Evolutionary conservation across 2,797 vertebrate species (phyloP).

Genomic region (Falco novaeseelandiae): DNA sequence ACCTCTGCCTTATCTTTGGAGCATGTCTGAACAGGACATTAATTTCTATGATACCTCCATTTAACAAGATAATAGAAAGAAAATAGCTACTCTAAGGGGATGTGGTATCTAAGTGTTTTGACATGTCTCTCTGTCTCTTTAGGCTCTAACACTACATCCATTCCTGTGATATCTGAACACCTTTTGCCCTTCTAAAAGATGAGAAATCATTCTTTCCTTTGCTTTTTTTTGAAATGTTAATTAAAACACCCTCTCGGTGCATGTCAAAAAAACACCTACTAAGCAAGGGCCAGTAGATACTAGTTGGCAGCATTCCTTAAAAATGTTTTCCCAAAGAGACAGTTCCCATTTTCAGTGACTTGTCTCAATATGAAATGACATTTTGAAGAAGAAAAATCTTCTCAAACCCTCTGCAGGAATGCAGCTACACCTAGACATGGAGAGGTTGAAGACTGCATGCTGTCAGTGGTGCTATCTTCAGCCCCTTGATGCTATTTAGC

Average conservation of each 20-base stretch:
- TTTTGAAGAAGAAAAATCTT: not conserved
- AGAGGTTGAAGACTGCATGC: not conserved
- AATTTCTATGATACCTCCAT: not conserved
- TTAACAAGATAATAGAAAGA: not conserved
- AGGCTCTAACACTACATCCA: not conserved
- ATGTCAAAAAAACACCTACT: constrained; percentile 17
- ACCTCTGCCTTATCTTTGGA: not conserved
- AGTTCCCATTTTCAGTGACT: not conserved
- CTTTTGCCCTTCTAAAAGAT: constrained; percentile 20
- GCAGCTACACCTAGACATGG: rapidly evolving
- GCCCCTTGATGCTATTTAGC: not conserved
- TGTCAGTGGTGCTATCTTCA: not conserved
- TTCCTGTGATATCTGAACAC: constrained; percentile 1
- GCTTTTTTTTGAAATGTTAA: not conserved
- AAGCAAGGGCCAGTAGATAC: constrained; percentile 48
- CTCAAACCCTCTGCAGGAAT: not conserved
- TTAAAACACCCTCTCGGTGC: constrained; percentile 15
- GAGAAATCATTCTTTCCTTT: constrained; percentile 4
- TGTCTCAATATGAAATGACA: not conserved
- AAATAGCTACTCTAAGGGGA: constrained; percentile 41
- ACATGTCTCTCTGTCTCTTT: constrained; percentile 27
- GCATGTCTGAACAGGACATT: constrained; percentile 24
- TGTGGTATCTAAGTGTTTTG: not conserved
- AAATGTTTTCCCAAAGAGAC: not conserved
- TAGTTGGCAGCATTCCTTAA: constrained; percentile 60